A percentile compares a stretch with the other conserved stretches of the same genome.
Evolutionary conservation across 2,888 invertebrate species (phyloP).

Genomic region (Drosophila quasianomalipes): DNA sequence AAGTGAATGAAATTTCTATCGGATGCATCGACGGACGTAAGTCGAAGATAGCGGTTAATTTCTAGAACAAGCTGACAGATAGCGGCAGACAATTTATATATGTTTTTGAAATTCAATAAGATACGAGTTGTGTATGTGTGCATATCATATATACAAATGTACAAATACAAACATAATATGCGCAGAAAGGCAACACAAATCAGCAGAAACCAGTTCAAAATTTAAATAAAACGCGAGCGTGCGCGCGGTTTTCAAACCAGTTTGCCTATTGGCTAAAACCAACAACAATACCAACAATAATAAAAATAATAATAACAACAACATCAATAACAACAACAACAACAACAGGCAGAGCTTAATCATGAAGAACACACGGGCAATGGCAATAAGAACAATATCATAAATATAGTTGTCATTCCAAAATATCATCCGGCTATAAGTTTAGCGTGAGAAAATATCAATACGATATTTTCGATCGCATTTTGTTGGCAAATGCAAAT

Average conservation of each 20-base stretch:
- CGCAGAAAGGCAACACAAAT: constrained; percentile 70
- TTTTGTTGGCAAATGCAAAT: constrained; percentile 40
- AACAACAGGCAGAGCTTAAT: constrained; percentile 36
- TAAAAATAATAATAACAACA: constrained; percentile 17
- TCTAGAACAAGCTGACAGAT: constrained; percentile 41
- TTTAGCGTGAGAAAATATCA: constrained; percentile 75
- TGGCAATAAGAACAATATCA: constrained; percentile 50
- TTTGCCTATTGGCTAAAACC: constrained; percentile 62
- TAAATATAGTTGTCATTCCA: constrained; percentile 77
- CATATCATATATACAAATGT: constrained; percentile 6
- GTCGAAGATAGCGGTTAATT: constrained; percentile 33
- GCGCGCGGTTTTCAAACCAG: constrained; percentile 71
- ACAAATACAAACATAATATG: constrained; percentile 40
- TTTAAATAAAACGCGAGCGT: constrained; percentile 77
- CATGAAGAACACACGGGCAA: constrained; percentile 50
- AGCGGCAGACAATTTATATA: constrained; percentile 39
- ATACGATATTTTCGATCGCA: constrained; percentile 40
- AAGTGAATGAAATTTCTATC: constrained; percentile 36
- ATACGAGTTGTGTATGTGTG: constrained; percentile 26
- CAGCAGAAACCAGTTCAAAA: constrained; percentile 79
- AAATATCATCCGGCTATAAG: constrained; percentile 79
- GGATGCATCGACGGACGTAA: constrained; percentile 10
- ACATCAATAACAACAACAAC: constrained; percentile 31
- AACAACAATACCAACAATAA: constrained; percentile 35
- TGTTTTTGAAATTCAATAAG: constrained; percentile 50